Evolutionary conservation across 1,140 invertebrate genomes (phyloP).

Genomic region (Riptortus pedestris): DNA sequence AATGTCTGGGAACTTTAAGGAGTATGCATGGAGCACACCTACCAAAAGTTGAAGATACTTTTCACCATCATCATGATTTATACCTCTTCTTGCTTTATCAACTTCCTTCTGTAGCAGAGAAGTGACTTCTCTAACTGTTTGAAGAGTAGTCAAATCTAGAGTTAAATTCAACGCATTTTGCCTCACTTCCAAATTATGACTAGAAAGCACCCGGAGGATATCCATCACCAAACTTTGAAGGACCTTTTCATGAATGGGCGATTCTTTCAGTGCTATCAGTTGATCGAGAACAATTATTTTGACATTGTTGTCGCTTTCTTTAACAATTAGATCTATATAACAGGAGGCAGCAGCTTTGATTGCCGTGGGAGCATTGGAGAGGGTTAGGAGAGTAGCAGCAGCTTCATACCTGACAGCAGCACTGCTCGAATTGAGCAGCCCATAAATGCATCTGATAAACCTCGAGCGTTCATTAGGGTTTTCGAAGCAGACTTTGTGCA

Average conservation of each 20-base stretch:
- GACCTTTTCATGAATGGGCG: conserved; percentile 78
- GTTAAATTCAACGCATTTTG: conserved; percentile 76
- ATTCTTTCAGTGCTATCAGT: conserved; percentile 76
- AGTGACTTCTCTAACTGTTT: conserved; percentile 94
- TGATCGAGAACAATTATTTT: conserved; percentile 96
- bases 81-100: conserved; percentile 73
- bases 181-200: conserved; percentile 87
- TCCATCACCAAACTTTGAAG: conserved; percentile 97
- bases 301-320: conserved; percentile 99
- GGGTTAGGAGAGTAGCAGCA: conserved; percentile 95
- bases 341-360: conserved; percentile 93
- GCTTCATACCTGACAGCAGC: conserved; percentile 96
- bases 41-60: conserved; percentile 94
- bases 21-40: conserved; percentile 85
- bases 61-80: conserved; percentile 75
- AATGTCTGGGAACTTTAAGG: conserved; percentile 95
- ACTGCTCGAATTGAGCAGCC: conserved; percentile 88
- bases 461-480: conserved; percentile 92
- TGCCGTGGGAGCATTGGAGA: conserved; percentile 91
- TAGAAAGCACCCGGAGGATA: conserved; percentile 82
- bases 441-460: conserved; percentile 97
- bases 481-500: conserved; percentile 96
- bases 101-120: conserved; percentile 88
- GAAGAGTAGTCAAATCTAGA: conserved; percentile 82
- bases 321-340: conserved; percentile 96